Evolutionary conservation across 2,113 vertebrate genomes (phyloP), one percentile per base, ranked within the genome.

Genomic region (Myxocyprinus asiaticus): DNA sequence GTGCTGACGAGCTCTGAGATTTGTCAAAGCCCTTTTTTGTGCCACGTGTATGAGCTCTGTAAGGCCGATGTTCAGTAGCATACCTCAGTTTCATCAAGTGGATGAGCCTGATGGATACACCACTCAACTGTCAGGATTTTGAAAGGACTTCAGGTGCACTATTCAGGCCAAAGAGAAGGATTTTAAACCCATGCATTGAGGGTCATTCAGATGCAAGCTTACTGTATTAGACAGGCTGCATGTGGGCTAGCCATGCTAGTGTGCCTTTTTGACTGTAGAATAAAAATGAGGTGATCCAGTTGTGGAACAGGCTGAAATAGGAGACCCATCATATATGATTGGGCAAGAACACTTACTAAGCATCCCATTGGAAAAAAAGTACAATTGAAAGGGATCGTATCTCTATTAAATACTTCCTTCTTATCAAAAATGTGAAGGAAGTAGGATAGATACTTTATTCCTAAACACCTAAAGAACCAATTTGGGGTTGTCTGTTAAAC

Each of bases 21-120:
- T 62, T 63, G 45, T 63, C 71, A 74, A 51, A 74, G 71, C 58
- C 58, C 62, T 58, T 63, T 33, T 74, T 74, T 74, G 71, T 74
- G 56, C 9, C 5, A 47, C 9, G 6, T 61, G n/a, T 22, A 45
- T 61, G 71, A 74, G 71, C 71, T 61, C 58, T 74, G 71, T 74
- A 74, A 74, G 17, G 45, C 22, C 22, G 22, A 50, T 74, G 58
- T 74, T 63, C 71, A 3, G 9, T 74, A 33, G 14, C 15, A 12
- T 74, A 63, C 71, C 71, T 74, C 71, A 50, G 22, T 33, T 33
- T 33, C 22, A 33, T 33, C 22, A 3, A 33, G 58, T n/a, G 71
- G 71, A 74, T 74, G 71, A 74, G 47, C 58, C 8, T 74, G 22
- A 33, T 3, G 22, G 22, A 33, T 33, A n/a, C 44, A 9, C 17